These are phyloP conservation scores for Sprattus sprattus DNA, from an alignment of 2,113 vertebrate species.

Conservation along the genomic window DNA sequence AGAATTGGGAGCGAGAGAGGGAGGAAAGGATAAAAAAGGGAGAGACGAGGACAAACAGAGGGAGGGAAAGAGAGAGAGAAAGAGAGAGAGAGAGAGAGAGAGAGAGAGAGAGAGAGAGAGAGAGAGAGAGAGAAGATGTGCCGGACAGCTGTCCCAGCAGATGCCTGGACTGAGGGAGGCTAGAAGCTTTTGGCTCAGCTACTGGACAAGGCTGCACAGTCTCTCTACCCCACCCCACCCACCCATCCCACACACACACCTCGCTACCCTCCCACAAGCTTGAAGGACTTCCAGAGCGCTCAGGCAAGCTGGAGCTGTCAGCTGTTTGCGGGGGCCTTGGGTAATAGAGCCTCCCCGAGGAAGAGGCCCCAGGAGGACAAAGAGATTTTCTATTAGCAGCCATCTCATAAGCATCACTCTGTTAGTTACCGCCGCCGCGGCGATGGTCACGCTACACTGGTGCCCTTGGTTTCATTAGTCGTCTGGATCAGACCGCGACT, in stretches of 20 bases:
- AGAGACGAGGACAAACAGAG: background rate
- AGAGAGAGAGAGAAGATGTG: background rate
- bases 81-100: constrained; percentile 23
- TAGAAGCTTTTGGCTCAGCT: constrained; percentile 5
- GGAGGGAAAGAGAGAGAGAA: constrained; percentile 1
- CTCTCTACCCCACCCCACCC: background rate
- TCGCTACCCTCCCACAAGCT: constrained; percentile 20
- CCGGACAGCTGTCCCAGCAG: constrained; percentile 51
- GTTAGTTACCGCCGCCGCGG: constrained; percentile 31
- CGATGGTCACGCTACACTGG: constrained; percentile 45
- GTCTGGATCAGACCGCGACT: constrained; percentile 14
- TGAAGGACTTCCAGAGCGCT: constrained; percentile 51
- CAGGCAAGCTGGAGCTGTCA: constrained; percentile 50
- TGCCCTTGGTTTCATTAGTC: constrained; percentile 39
- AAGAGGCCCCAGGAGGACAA: constrained; percentile 40
- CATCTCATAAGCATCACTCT: constrained; percentile 32
- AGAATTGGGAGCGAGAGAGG: background rate
- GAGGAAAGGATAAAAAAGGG: background rate
- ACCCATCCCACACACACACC: background rate
- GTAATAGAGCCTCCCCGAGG: constrained; percentile 34
- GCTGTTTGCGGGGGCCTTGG: constrained; percentile 37
- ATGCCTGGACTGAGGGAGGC: constrained; percentile 19
- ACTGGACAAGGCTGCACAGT: constrained; percentile 52
- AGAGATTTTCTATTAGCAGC: constrained; percentile 51
- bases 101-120: constrained; percentile 19